A percentile compares a stretch with the other conserved stretches of the same genome.
Evolutionary conservation across 1,140 invertebrate genomes (phyloP).

Genomic region (Oedothorax gibbosus): DNA sequence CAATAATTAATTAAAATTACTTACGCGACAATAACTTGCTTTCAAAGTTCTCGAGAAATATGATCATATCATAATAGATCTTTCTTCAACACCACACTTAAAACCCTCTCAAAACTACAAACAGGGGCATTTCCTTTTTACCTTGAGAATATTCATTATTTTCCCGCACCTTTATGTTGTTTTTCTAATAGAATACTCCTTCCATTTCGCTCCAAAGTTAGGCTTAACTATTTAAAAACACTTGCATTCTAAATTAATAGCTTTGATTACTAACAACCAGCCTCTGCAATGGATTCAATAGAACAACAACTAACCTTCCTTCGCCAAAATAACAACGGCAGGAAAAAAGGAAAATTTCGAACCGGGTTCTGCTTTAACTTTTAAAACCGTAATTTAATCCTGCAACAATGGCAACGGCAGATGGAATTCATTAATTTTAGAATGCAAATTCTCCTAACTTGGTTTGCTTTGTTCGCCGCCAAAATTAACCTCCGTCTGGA

Average conservation of each 20-base stretch:
- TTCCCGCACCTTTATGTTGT: too few relatives aligned
- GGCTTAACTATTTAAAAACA: neutral
- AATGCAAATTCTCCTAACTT: constrained; percentile 14
- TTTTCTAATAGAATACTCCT: too few relatives aligned
- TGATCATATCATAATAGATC: too few relatives aligned
- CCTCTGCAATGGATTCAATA: neutral
- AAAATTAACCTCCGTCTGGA: constrained; percentile 34
- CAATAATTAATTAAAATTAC: too few relatives aligned
- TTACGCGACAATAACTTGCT: too few relatives aligned
- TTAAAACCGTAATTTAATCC: constrained; percentile 35
- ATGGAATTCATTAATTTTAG: constrained; percentile 43
- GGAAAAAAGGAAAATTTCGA: neutral
- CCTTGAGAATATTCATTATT: too few relatives aligned
- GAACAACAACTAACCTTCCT: too few relatives aligned
- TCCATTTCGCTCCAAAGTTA: too few relatives aligned
- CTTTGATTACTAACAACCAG: neutral
- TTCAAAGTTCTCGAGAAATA: too few relatives aligned
- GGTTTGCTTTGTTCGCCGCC: constrained; percentile 7
- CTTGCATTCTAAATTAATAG: neutral
- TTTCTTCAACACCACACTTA: too few relatives aligned
- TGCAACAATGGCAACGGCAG: constrained; percentile 27
- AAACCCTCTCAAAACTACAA: too few relatives aligned
- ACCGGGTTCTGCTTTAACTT: constrained; percentile 5
- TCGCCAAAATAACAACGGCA: neutral
- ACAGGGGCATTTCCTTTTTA: too few relatives aligned